Percentiles rank a stretch among this genome's conserved stretches.
phyloP scores from a whole-genome alignment of 2,113 vertebrate genomes.

The Elephas maximus region DNA sequence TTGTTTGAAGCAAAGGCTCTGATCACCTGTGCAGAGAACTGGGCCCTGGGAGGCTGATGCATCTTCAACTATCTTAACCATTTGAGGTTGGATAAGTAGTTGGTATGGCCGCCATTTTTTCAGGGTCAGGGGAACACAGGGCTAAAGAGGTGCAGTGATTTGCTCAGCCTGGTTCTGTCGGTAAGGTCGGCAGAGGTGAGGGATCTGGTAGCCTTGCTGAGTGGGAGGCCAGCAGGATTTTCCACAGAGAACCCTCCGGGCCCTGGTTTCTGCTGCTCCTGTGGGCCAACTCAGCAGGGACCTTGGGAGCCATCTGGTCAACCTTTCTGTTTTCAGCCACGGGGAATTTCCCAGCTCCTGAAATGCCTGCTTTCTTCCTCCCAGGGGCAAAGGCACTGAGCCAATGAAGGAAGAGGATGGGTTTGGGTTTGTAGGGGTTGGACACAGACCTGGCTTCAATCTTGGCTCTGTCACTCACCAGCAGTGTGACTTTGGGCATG shows the following conservation, averaged over 20 bases:
- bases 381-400: not conserved
- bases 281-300: rapidly evolving
- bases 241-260: not conserved
- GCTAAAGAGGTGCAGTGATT: not conserved
- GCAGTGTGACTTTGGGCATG: not conserved
- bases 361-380: not conserved
- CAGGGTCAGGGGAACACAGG: rapidly evolving
- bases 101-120: rapidly evolving
- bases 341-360: not conserved
- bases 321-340: not conserved
- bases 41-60: not conserved
- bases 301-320: rapidly evolving
- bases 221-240: not conserved
- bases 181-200: rapidly evolving
- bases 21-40: not conserved
- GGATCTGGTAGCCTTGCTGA: not conserved
- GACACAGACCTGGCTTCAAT: not conserved
- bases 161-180: not conserved
- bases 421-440: not conserved
- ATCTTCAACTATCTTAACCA: not conserved
- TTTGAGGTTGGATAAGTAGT: not conserved
- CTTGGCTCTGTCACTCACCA: not conserved
- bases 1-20: rapidly evolving
- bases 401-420: not conserved
- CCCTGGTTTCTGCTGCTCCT: not conserved